phyloP scores from a whole-genome alignment of 2,113 vertebrate species.

The Mixornis gularis region DNA sequence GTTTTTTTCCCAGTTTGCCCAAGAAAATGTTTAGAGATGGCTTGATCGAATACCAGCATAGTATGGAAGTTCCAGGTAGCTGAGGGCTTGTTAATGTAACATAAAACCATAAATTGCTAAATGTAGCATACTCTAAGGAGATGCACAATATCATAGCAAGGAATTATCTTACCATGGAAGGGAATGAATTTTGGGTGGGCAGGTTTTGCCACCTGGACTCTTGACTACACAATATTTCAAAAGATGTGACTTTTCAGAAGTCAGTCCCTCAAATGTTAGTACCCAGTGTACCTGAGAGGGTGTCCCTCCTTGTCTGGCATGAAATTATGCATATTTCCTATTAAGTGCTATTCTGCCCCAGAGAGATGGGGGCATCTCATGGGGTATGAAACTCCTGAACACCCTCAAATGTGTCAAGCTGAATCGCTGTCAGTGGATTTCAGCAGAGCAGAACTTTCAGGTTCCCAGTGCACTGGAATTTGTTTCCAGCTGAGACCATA shows the following conservation, averaged over 20 bases:
- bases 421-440: not conserved
- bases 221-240: not conserved
- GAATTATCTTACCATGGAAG: not conserved
- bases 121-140: not conserved
- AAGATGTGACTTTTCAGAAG: not conserved
- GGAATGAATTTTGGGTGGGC: not conserved
- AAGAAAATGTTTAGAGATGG: not conserved
- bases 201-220: not conserved
- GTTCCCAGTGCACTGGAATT: not conserved
- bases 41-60: not conserved
- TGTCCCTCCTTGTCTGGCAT: not conserved
- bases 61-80: not conserved
- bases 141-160: not conserved
- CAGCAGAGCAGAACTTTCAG: not conserved
- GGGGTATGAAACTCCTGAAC: not conserved
- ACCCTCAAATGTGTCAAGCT: not conserved
- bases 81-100: not conserved
- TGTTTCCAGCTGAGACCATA: not conserved
- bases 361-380: not conserved
- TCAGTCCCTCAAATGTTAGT: not conserved
- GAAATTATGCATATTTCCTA: not conserved
- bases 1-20: not conserved
- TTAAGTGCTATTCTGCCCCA: not conserved
- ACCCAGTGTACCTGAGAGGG: not conserved
- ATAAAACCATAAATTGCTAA: not conserved